Base-by-base conservation (phyloP, 2,888 invertebrate genomes). In the Diogma glabrata region DNA sequence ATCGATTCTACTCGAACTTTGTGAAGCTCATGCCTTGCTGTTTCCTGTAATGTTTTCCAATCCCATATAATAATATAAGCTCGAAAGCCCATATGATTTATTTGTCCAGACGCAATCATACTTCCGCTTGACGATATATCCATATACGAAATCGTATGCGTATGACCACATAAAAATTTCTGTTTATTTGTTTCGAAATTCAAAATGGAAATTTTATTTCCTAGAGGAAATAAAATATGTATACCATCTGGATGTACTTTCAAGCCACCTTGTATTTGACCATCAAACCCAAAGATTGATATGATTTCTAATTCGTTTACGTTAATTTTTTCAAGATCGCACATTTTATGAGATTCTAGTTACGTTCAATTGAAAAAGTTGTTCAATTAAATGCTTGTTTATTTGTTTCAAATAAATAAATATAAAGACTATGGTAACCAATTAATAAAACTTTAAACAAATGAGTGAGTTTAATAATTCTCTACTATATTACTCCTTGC, bases 81-180 rank as follows among this genome's bases (percentile, higher is more conserved):
- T 67, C 87, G 88, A 66, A 92, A 93, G 4, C 94, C 94, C 67
- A 90, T 87, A 63, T 91, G 87, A 63, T 88, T 93, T 33, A 85
- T 79, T 70, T 94, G 92, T 0, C 94, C 94, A 0, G 93, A 91
- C 5, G 89, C 94, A 33, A 95, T 72, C 60, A 78, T 87, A 19
- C 80, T 81, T 20, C 94, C 89, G 58, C 78, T 74, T 1, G 75
- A 73, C 9, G 94, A 93, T 10, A 90, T 66, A 47, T 84, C 83
- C 19, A 91, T 72, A 2, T 87, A 78, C 0, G 87, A 84, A 47
- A 91, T 82, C 23, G 79, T 78, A 65, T 89, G 87, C 0, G 84
- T 81, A 60, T 91, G 91, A 0, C 89, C 90, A 19, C 78, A 77
- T 22, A 91, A 73, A 65, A 89, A 89, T 52, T 70, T 67, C 71